Percentiles rank a stretch among this genome's conserved stretches.
These are phyloP conservation scores for Mellivora capensis DNA, from an alignment of 2,113 vertebrate species.

Conservation along the genomic window DNA sequence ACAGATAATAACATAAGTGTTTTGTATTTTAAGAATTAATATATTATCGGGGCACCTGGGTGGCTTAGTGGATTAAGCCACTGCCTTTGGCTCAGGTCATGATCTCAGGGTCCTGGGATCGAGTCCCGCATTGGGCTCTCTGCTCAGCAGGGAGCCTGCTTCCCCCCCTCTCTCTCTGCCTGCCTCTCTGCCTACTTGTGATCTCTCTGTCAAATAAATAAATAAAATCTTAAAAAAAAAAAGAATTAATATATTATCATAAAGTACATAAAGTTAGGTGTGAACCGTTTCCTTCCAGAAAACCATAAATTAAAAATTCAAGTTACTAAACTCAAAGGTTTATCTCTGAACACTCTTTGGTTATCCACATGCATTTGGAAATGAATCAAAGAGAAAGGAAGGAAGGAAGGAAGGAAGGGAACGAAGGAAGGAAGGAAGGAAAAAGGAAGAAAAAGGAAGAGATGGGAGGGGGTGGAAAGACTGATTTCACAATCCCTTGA, in stretches of 20 bases:
- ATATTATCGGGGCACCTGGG: background rate
- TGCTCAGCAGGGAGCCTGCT: too few species aligned
- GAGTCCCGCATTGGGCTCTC: too few species aligned
- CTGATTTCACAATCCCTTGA: background rate
- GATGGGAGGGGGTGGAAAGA: background rate
- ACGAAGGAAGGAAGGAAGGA: background rate
- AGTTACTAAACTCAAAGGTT: background rate
- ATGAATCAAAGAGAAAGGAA: background rate
- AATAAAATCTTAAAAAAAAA: too few species aligned
- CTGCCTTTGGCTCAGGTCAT: too few species aligned
- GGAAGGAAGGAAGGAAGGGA: too few species aligned
- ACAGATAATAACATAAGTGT: background rate
- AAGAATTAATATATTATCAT: background rate
- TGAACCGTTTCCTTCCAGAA: background rate
- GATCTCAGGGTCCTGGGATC: too few species aligned
- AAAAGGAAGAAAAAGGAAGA: background rate
- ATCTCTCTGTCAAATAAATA: too few species aligned
- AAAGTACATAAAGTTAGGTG: background rate
- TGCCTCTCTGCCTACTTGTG: too few species aligned
- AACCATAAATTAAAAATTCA: background rate
- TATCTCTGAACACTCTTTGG: background rate
- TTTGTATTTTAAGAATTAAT: background rate
- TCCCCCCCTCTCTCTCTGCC: too few species aligned
- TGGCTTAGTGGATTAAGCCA: too few species aligned
- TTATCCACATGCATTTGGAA: background rate